Evolutionary conservation across 2,797 vertebrate species (phyloP), one percentile per base, ranked within the genome.

Genomic region (Hydrophis major): DNA sequence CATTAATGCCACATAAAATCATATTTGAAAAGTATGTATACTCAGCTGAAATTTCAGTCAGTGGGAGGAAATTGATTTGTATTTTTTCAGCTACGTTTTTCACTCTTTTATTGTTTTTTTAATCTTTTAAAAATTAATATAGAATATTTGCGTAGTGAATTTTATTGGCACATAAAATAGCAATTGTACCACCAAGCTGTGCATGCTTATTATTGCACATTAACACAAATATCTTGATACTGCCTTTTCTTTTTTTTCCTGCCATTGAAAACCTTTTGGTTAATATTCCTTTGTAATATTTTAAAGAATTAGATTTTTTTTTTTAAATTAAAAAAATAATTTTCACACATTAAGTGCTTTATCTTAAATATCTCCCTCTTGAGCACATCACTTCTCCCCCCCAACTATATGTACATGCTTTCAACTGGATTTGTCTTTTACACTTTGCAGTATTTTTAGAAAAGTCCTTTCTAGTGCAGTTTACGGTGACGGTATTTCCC

Each of bases 311-410:
- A 95, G 96, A 87, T 53, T 96, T 95, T 96, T 92, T 92, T 53
- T 96, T 96, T 88, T 97, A 98, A 98, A 97, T 98, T 98, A 98
- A 98, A 99, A 99, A 99, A 99, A 99, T 99, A 99, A 95, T 98
- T 98, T 97, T 97, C 95, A 96, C 94, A 97, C 98, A 97, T 97
- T 97, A 97, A 95, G 98, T 98, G 98, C 97, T 97, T 98, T 97
- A 53, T 93, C 89, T 96, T 94, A 94, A 97, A 92, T 96, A 97
- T 95, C 92, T 96, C 98, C 98, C 98, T 94, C 97, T 92, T 93
- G 94, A 97, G 94, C 95, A 96, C 95, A 94, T 94, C 94, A 22
- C 74, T 14, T n/a, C 4, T 10, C 74, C n/a, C 66, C 66, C 2
- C 25, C 90, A 87, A 87, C 96, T 97, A 96, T 97, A 98, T 97